Percentiles rank a stretch among this genome's conserved stretches.
Evolutionary conservation across 2,888 invertebrate genomes (phyloP).

Genomic region (Drosophila borealis): DNA sequence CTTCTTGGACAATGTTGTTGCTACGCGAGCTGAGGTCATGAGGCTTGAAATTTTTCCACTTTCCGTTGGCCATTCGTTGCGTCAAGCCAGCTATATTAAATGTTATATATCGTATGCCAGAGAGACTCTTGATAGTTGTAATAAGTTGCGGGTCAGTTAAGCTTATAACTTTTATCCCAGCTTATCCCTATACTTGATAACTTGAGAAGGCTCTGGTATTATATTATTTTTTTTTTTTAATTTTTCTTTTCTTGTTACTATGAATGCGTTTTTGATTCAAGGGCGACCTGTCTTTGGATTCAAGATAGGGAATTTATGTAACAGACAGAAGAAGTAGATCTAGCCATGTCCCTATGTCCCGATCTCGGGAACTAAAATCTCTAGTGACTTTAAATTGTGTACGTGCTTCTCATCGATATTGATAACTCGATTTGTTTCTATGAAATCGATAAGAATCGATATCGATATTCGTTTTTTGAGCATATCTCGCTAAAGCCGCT

Average conservation of each 20-base stretch:
- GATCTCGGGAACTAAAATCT: too few species aligned
- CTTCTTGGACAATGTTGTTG: slow-evolving; percentile 22
- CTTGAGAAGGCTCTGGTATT: not conserved
- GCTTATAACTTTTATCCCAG: slow-evolving; percentile 19
- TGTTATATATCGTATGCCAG: slow-evolving; percentile 8
- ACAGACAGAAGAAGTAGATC: too few species aligned
- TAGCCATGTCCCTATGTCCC: too few species aligned
- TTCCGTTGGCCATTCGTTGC: slow-evolving; percentile 15
- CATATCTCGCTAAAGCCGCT: too few species aligned
- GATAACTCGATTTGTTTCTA: too few species aligned
- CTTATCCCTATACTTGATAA: slow-evolving; percentile 21
- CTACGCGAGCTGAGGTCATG: slow-evolving; percentile 54
- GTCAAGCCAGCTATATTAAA: slow-evolving; percentile 4
- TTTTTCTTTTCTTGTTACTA: not conserved
- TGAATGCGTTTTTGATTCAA: too few species aligned
- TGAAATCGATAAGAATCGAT: too few species aligned
- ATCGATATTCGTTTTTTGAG: too few species aligned
- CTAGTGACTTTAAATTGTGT: too few species aligned
- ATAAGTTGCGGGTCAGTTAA: slow-evolving; percentile 11
- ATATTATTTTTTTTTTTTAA: slow-evolving; percentile 5
- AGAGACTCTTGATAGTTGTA: slow-evolving; percentile 23
- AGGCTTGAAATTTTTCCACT: slow-evolving; percentile 22
- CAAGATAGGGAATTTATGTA: too few species aligned
- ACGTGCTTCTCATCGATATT: too few species aligned
- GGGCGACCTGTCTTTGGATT: too few species aligned